phyloP scores from a whole-genome alignment of 30 jellyfish, hydroid and myxozoan species.

The Nemopilema nomurai region DNA sequence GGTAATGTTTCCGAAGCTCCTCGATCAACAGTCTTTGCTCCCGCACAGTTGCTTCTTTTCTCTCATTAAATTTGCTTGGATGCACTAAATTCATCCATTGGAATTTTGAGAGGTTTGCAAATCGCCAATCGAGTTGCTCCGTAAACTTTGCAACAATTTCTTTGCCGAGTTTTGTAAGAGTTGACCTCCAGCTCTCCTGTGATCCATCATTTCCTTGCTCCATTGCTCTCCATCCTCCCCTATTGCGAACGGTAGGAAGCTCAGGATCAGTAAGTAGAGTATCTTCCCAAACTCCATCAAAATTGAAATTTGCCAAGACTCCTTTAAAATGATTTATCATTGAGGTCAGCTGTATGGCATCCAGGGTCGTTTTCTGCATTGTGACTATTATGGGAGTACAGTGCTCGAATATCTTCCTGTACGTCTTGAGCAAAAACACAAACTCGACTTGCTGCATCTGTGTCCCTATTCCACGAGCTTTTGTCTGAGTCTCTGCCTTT shows the following conservation, averaged over 20 bases:
- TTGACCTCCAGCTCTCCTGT: conserved; percentile 38
- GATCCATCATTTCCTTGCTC: conserved; percentile 63
- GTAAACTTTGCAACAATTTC: conserved; percentile 43
- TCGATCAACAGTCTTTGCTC: conserved; percentile 47
- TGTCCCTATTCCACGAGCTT: conserved; percentile 63
- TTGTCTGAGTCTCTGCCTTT: conserved; percentile 57
- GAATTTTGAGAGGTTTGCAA: conserved; percentile 37
- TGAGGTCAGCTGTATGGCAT: conserved; percentile 54
- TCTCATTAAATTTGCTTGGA: conserved; percentile 41
- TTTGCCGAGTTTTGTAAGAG: conserved; percentile 23
- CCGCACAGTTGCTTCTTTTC: conserved; percentile 47
- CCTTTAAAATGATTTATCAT: conserved; percentile 33
- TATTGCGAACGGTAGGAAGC: conserved; percentile 33
- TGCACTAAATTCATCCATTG: conserved; percentile 32
- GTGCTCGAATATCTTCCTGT: conserved; percentile 60
- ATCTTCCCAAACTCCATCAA: conserved; percentile 36
- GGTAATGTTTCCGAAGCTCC: conserved; percentile 40
- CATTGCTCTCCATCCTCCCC: conserved; percentile 53
- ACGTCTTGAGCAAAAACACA: conserved; percentile 45
- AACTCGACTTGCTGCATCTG: conserved; percentile 39
- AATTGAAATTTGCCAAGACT: conserved; percentile 31
- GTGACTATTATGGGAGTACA: conserved; percentile 48
- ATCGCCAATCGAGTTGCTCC: conserved; percentile 55
- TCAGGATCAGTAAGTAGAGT: conserved; percentile 46
- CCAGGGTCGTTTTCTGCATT: conserved; percentile 46